Evolutionary conservation across 2,888 invertebrate genomes (phyloP), one percentile per base, ranked within the genome.

Genomic region (Pollenia angustigena): DNA sequence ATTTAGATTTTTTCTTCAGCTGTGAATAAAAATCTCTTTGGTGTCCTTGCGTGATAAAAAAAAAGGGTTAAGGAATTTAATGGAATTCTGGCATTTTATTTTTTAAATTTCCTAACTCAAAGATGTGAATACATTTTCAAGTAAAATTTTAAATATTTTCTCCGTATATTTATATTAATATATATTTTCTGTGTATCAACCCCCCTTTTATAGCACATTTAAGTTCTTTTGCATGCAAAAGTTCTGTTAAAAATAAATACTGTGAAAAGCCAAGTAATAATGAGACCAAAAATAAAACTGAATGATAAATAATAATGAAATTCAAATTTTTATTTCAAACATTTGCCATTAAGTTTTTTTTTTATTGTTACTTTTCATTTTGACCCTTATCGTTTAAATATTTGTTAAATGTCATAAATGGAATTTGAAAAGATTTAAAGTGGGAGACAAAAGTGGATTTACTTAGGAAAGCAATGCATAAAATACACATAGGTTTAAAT

Each of bases 371-470:
- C 64, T 42, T 16, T 48, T 71, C 14, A 16, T 46, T 46, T 9
- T 14, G 52, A 40, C 9, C 14, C 11, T 64, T 52, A 6, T 71
- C 11, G 44, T 69, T 60, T 3, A 46, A 62, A 62, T 44, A 71
- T 80, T 78, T 72, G 62, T 54, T 64, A 64, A 56, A n/a, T 64
- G 18, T 56, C 72, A 71, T 12, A 44, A 58, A 7, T 11, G 23
- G 23, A 80, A 69, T 23, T 52, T 42, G 32, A 46, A 40, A 18
- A 32, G 46, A 11, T 48, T 46, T 12, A 56, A 48, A 48, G 56
- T 68, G 46, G 10, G 8, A 4, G 1, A 12, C 8, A 40, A 40
- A 64, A 75, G 10, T 75, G 60, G 6, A 12, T 6, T 12, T n/a
- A n/a, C 0, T 2, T 8, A 1, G 11, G 18, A 46, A 18, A 46